These are phyloP conservation scores for Dicyrtomina minuta DNA, from an alignment of 2,888 invertebrate genomes.

Conservation along the genomic window DNA sequence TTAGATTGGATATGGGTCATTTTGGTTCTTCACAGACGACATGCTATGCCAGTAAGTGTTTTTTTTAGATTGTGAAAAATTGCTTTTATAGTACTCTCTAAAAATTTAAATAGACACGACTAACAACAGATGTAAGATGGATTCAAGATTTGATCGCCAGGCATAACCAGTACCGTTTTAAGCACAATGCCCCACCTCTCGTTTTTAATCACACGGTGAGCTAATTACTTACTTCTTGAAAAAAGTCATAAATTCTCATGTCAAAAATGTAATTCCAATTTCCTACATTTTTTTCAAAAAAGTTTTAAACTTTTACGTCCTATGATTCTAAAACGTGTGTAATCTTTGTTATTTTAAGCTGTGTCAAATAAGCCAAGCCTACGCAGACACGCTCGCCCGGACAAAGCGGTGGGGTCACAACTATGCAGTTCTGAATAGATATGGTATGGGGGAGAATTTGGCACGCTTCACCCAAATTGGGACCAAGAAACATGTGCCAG, in stretches of 20 bases:
- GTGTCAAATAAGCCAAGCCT: slow-evolving; percentile 45
- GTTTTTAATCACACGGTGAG: slow-evolving; percentile 42
- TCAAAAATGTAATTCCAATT: background rate
- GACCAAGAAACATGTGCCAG: background rate
- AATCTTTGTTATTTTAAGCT: slow-evolving; percentile 33
- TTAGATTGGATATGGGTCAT: too few species aligned
- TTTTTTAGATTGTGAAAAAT: too few species aligned
- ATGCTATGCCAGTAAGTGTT: too few species aligned
- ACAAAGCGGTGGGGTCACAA: slow-evolving; percentile 38
- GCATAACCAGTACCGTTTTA: slow-evolving; percentile 40
- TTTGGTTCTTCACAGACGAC: too few species aligned
- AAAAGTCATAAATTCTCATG: background rate
- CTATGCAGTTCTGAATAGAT: slow-evolving; percentile 11
- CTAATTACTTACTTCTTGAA: background rate
- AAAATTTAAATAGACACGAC: slow-evolving; percentile 35
- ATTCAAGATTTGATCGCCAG: slow-evolving; percentile 35
- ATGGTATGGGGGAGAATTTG: slow-evolving; percentile 44
- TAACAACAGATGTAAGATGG: slow-evolving; percentile 40
- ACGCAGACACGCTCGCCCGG: slow-evolving; percentile 31
- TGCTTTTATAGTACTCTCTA: too few species aligned
- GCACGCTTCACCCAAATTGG: slow-evolving; percentile 29
- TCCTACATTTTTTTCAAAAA: background rate
- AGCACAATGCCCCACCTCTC: slow-evolving; percentile 38
- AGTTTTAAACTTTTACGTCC: background rate
- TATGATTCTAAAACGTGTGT: background rate